Base-by-base conservation (phyloP, 1,140 invertebrate genomes). In the Drosophila micromelanica region DNA sequence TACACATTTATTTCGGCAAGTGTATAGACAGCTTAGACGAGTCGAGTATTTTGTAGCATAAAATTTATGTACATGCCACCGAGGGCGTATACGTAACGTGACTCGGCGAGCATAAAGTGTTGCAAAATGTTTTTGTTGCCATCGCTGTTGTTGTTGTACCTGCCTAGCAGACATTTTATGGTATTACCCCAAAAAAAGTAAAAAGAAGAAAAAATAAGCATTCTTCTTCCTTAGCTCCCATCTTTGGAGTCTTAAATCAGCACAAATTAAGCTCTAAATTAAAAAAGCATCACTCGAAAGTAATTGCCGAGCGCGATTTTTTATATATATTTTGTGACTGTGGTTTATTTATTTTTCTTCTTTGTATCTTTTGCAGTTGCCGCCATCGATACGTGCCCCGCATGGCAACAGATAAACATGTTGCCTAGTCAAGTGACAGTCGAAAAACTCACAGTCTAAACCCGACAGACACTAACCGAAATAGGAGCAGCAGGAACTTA, bases 211-310 rank as follows among this genome's bases (percentile, higher is more conserved):
- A 45, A 15, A 15, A n/a, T 42, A 55, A 61, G 62, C 56, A 54
- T 15, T 17, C 48, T 23, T 15, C 23, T 48, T 5, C 7, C 23
- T 17, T 0, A 1, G 27, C 27, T 5, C 27, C 27, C 27, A 27
- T 27, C 27, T 6, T 6, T 45, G 57, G 73, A 59, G 62, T 60
- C 80, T 73, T 68, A 73, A 79, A 84, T 80, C 81, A 78, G 71
- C 70, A 68, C 71, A 89, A 89, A 87, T 87, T 68, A 89, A 87
- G 84, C 78, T 71, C 71, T 89, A 87, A 87, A 87, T 87, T 87
- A 87, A 84, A 76, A 87, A 87, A 63, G 79, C 82, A 87, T 87
- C 82, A 76, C 60, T 89, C 57, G 67, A 60, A 73, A 67, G 82
- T 87, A 87, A 87, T 87, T 87, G 82, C 84, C 52, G 74, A 37